phyloP scores from a whole-genome alignment of 2,888 invertebrate species.

The Beris morrisii region DNA sequence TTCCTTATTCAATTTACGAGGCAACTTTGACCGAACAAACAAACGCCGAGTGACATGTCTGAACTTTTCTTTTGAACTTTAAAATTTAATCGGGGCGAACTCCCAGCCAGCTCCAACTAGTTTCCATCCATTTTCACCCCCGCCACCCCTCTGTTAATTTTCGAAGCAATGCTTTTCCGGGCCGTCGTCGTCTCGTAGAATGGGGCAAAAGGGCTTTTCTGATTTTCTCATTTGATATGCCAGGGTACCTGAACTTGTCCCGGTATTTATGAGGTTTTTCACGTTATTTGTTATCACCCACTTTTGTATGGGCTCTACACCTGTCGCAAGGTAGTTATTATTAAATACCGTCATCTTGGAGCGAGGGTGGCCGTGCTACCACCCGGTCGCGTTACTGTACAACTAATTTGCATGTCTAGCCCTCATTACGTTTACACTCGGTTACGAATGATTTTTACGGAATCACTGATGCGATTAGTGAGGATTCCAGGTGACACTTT shows the following conservation, averaged over 20 bases:
- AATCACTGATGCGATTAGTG: slow-evolving; percentile 12
- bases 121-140: too few species aligned
- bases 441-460: background rate
- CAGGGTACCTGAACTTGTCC: background rate
- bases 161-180: too few species aligned
- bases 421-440: slow-evolving; percentile 18
- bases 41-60: too few species aligned
- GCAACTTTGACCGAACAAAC: too few species aligned
- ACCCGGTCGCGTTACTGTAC: slow-evolving; percentile 1
- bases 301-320: too few species aligned
- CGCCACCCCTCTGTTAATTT: too few species aligned
- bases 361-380: background rate
- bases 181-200: background rate
- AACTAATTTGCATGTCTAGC: slow-evolving; percentile 29
- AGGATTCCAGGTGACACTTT: slow-evolving; percentile 5
- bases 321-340: too few species aligned
- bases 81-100: too few species aligned
- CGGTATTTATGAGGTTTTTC: slow-evolving; percentile 29
- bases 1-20: too few species aligned
- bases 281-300: slow-evolving; percentile 22
- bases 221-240: slow-evolving; percentile 29
- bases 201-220: slow-evolving; percentile 13
- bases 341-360: background rate
- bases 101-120: too few species aligned
- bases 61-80: too few species aligned